These are phyloP conservation scores for Agrotis puta DNA, from an alignment of 2,888 invertebrate species.

Conservation along the genomic window DNA sequence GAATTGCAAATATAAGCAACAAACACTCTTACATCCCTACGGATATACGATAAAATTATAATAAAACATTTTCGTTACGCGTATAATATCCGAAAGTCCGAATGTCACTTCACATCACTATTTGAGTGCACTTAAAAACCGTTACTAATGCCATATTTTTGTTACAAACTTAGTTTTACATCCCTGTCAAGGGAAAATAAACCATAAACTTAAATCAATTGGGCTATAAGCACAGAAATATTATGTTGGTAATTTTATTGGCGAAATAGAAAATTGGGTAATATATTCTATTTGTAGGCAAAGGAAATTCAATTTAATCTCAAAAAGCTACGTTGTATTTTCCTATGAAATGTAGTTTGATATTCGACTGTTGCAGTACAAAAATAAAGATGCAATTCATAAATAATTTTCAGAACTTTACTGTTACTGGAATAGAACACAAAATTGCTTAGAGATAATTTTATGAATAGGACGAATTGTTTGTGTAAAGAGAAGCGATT, in stretches of 20 bases:
- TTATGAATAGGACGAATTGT: accelerated
- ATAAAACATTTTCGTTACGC: slow-evolving; percentile 60
- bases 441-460: background rate
- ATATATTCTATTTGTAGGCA: background rate
- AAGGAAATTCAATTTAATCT: background rate
- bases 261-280: slow-evolving; percentile 10
- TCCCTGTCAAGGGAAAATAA: slow-evolving; percentile 48
- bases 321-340: accelerated
- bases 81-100: slow-evolving; percentile 57
- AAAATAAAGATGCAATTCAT: background rate
- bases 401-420: background rate
- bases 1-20: slow-evolving; percentile 65
- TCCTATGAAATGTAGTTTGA: background rate
- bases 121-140: slow-evolving; percentile 78
- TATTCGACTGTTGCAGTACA: background rate
- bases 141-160: slow-evolving; percentile 70
- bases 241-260: slow-evolving; percentile 6
- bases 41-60: slow-evolving; percentile 47
- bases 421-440: accelerated
- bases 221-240: background rate
- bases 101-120: slow-evolving; percentile 64
- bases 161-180: slow-evolving; percentile 45
- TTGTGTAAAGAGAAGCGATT: slow-evolving; percentile 57
- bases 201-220: accelerated
- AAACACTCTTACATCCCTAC: slow-evolving; percentile 53